Conservation (phyloP, 35 echinoderm and acorn worm genomes). For the Acanthaster planci region DNA sequence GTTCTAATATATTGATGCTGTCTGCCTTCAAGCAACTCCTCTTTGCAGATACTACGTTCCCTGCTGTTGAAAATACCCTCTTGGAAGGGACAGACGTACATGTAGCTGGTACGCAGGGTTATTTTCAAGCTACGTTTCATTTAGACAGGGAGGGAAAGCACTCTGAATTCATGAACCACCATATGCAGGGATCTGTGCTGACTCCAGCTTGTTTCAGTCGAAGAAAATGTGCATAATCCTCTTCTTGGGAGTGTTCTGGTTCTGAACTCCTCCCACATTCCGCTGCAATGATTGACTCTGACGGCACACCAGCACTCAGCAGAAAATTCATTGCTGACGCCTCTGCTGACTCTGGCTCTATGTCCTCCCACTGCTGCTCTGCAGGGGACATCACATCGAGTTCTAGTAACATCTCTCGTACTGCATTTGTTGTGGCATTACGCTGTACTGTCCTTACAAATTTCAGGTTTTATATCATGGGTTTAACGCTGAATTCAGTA, state of each 20-base stretch:
- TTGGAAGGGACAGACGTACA: not conserved
- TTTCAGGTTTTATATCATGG: not conserved
- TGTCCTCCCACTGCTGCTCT: not conserved
- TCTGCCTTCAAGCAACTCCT: conserved; percentile 14
- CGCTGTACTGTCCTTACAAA: not conserved
- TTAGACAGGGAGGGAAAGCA: not conserved
- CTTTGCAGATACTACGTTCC: not conserved
- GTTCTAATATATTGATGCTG: not conserved
- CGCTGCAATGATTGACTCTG: not conserved
- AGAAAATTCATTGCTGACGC: not conserved
- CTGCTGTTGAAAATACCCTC: not conserved
- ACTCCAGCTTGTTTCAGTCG: not conserved
- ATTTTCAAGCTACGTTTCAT: not conserved
- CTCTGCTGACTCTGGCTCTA: not conserved
- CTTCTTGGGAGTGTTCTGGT: too few relatives aligned
- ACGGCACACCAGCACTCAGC: not conserved
- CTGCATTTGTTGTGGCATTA: not conserved
- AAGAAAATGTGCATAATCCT: not conserved
- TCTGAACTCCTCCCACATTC: not conserved
- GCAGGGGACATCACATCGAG: not conserved
- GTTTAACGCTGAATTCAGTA: not conserved
- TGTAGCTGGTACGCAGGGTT: not conserved
- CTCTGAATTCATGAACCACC: not conserved
- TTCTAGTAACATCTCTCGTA: not conserved
- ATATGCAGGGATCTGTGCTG: not conserved